A percentile compares a stretch with the other conserved stretches of the same genome.
These are phyloP conservation scores for Arbacia lixula DNA, from an alignment of 53 echinoderm and acorn worm species.

Conservation along the genomic window DNA sequence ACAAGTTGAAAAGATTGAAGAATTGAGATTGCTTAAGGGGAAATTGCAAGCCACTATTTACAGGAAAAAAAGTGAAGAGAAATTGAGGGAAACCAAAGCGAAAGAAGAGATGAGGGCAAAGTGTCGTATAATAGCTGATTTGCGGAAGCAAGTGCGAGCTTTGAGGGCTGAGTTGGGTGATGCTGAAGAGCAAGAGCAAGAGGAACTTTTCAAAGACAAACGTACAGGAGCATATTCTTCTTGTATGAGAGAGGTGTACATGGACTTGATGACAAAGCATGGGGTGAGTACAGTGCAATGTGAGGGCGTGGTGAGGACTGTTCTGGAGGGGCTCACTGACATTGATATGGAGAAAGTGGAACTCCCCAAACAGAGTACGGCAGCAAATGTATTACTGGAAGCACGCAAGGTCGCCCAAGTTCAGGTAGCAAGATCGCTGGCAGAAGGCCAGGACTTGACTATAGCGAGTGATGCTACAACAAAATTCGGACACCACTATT, in stretches of 20 bases:
- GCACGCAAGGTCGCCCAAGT: slow-evolving; percentile 62
- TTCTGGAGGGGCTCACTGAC: slow-evolving; percentile 40
- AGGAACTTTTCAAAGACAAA: neutral
- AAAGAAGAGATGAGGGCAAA: neutral
- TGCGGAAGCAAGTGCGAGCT: neutral
- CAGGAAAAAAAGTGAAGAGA: neutral
- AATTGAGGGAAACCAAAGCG: neutral
- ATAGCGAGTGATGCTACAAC: slow-evolving; percentile 67
- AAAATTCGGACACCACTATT: slow-evolving; percentile 68
- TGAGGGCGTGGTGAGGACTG: slow-evolving; percentile 54
- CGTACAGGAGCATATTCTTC: slow-evolving; percentile 17
- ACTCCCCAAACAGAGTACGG: slow-evolving; percentile 56
- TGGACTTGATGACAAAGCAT: slow-evolving; percentile 58
- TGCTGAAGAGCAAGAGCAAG: neutral
- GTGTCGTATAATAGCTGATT: neutral
- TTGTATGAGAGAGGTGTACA: slow-evolving; percentile 54
- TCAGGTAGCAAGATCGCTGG: slow-evolving; percentile 41
- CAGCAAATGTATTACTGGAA: slow-evolving; percentile 58
- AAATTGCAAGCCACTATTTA: neutral
- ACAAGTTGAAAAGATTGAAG: neutral
- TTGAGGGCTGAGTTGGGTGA: neutral
- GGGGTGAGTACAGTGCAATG: slow-evolving; percentile 54
- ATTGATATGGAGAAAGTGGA: slow-evolving; percentile 13
- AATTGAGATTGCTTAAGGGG: neutral
- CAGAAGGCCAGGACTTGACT: slow-evolving; percentile 32